Evolutionary conservation across 2,113 vertebrate genomes (phyloP), one percentile per base, ranked within the genome.

Genomic region (Leucopsar rothschildi): DNA sequence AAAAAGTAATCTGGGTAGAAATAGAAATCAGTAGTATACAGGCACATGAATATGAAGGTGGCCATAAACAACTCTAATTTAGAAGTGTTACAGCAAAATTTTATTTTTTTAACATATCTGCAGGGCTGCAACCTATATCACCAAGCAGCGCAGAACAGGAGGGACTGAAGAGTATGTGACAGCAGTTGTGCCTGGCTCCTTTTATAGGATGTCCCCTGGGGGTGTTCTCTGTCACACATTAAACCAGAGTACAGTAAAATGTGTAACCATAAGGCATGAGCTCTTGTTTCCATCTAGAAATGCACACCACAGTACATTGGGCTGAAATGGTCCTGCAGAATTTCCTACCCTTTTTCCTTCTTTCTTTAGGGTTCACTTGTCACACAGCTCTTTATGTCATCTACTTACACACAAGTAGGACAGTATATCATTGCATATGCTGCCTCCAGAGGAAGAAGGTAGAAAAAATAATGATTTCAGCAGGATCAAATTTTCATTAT

Each of bases 141-240:
- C 10, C n/a, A 70, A 39, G 27, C 5, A 91, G 25, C 6, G 9
- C 60, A 56, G 56, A 66, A 47, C 55, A 47, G 40, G 39, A 72
- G 31, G 24, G 17, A 31, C 44, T 59, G 35, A 21, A 31, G n/a
- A 57, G 31, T 18, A 12, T 5, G 1, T 19, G 53, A 55, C 78
- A 87, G 35, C 25, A 63, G 15, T 12, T 83, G 31, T 63, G 63
- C 63, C 63, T 68, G 22, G 28, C 13, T 76, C 27, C 35, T 40
- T 33, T 6, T 11, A 9, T 1, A 4, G 42, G 57, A 11, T 65
- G 23, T 31, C 17, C 10, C 37, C 7, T 0, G 1, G 19, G 3
- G 21, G 0, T 25, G 8, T 47, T 72, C 77, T 79, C 59, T n/a
- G 12, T 39, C 33, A 59, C 55, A 33, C 23, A 21, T 73, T 55